Base-by-base conservation (phyloP, 2,888 invertebrate species). In the Synergus gifuensis region DNA sequence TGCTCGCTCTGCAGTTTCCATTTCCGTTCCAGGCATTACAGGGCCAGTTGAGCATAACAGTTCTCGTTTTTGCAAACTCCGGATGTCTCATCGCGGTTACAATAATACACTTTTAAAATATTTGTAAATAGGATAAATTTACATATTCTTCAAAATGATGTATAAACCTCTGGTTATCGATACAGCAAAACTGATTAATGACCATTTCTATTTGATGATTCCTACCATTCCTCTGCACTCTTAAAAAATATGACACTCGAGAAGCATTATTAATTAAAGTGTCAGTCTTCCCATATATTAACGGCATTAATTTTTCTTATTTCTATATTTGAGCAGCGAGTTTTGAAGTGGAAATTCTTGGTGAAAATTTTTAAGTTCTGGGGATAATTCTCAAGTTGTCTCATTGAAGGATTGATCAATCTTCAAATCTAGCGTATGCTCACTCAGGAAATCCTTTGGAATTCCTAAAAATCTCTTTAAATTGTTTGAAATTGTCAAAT, bases 361-460 rank as follows among this genome's bases (percentile, higher is more conserved):
- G 16, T 28, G 49, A 69, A 49, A n/a, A 14, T 49, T 36, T 69
- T 69, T 9, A 49, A 28, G 16, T 28, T 62, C 66, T 18, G 58
- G 44, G 42, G 54, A 81, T 81, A 76, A 81, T 79, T 67, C 76
- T 16, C 28, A 36, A 14, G 69, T 69, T 49, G 69, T 40, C 44
- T 69, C 58, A 66, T 28, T 16, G 28, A 58, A 49, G 79, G 44
- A 60, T 69, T 42, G 49, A 18, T 12, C 44, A 22, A 22, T 22
- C 22, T 22, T 22, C 22, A 22, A 22, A 22, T 22, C 22, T 22
- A 1, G 22, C 22, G 22, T 22, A 22, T 22, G 1, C 22, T 22
- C 22, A 22, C 22, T 22, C 1, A 22, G 22, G 22, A 22, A 22
- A 22, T 22, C 22, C 22, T 22, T 22, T 22, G 22, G 1, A 22